These are phyloP conservation scores for Phragmatobia fuliginosa DNA, from an alignment of 2,888 invertebrate species.

Conservation along the genomic window DNA sequence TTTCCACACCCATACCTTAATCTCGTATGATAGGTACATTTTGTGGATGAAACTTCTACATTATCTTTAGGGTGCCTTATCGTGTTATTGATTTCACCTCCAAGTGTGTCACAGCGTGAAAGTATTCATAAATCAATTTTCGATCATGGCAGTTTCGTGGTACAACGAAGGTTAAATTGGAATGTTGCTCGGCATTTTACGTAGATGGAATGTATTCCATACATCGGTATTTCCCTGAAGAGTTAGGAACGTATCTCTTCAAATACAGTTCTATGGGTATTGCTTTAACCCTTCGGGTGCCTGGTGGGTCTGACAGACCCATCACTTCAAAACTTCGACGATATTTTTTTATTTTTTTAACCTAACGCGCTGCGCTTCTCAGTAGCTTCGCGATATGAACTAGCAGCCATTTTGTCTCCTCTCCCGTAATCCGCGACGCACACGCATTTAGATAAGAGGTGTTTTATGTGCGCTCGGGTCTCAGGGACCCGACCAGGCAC, in stretches of 20 bases:
- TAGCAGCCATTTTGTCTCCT: too few species aligned
- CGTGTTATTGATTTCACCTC: constrained; percentile 13
- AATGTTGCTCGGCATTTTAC: neutral
- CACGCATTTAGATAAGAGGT: too few species aligned
- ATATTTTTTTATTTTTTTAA: too few species aligned
- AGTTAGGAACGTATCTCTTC: neutral
- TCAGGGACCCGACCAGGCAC: too few species aligned
- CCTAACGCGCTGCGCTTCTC: too few species aligned
- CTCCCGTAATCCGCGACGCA: too few species aligned
- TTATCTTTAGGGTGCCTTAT: constrained; percentile 2
- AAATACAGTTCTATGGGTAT: neutral
- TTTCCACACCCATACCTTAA: neutral
- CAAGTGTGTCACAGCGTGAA: constrained; percentile 4
- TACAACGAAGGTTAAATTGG: constrained; percentile 22
- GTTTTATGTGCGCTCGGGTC: too few species aligned
- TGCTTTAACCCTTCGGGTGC: too few species aligned
- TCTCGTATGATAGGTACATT: neutral
- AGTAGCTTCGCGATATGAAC: too few species aligned
- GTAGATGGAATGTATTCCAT: constrained; percentile 1
- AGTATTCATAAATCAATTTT: constrained; percentile 25
- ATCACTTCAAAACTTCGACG: too few species aligned
- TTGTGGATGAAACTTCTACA: neutral
- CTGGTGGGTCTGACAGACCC: too few species aligned
- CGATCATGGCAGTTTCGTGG: constrained; percentile 9
- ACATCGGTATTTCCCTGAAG: neutral